Conservation (phyloP, 2,113 vertebrate genomes). For the Mus spicilegus region DNA sequence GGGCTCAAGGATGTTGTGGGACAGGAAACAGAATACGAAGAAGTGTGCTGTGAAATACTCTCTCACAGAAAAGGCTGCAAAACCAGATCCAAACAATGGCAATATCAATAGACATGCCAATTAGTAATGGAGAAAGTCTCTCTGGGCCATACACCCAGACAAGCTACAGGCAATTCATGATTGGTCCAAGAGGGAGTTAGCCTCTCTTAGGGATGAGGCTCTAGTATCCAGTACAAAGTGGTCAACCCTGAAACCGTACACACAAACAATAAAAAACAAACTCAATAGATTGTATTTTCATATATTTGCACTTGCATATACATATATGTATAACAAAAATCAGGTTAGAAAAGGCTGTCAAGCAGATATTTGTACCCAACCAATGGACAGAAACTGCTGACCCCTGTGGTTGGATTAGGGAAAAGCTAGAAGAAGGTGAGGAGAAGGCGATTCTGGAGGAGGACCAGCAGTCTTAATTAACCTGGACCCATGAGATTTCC, state of each 20-base stretch:
- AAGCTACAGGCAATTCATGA: neutral
- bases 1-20: neutral
- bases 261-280: neutral
- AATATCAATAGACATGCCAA: neutral
- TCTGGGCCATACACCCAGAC: neutral
- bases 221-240: neutral
- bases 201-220: neutral
- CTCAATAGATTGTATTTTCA: neutral
- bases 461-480: no score
- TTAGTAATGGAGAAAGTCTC: neutral
- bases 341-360: neutral
- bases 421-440: no score
- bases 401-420: no score
- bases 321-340: neutral
- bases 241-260: neutral
- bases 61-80: neutral
- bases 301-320: neutral
- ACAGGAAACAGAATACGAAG: neutral
- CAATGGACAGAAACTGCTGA: no score
- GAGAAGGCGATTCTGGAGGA: no score
- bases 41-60: neutral
- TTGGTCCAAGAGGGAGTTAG: neutral
- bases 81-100: neutral
- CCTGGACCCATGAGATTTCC: no score
- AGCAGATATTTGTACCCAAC: no score